Base-by-base conservation (phyloP, 2,113 vertebrate genomes). In the Microtus oregoni region DNA sequence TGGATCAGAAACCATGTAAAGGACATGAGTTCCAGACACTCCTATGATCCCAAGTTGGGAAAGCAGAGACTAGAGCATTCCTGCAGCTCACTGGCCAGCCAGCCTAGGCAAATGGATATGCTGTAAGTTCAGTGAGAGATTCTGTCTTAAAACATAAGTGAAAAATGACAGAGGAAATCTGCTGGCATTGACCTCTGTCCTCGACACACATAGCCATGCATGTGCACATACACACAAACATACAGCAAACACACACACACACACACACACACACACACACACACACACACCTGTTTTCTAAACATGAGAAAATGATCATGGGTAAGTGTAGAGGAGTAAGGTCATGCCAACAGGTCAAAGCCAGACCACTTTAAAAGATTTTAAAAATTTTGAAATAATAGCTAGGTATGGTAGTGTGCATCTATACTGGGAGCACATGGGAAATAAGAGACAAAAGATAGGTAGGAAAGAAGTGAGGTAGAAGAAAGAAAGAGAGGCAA, bases 251-350 rank as follows among this genome's bases (percentile, higher is more conserved):
- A 41, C 72, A 73, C 72, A 75, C 41, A 41, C n/a, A 79, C 2
- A 73, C 70, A n/a, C n/a, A n/a, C n/a, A n/a, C n/a, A n/a, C n/a
- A n/a, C n/a, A n/a, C n/a, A 38, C 72, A 73, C 72, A 75, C 38
- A 81, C 1, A 82, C 55, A 61, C 79, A 83, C 22, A 61, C 55
- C 28, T 26, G 0, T 38, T 24, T 77, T 44, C 65, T 44, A 94
- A 70, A 75, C 38, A n/a, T 4, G 11, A 68, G 61, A 70, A 89
- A 81, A 61, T 12, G 35, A 90, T 52, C 65, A 72, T 24, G 44
- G 30, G 88, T 94, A 91, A 13, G 9, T 73, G 52, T 82, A 94
- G 55, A 90, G 35, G 55, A 90, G 35, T 67, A 58, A 82, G 73
- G 17, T 88, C 41, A 94, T 28, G 10, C 20, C 70, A 67, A 55